phyloP scores from a whole-genome alignment of 2,113 vertebrate genomes.

The Sphyrna mokarran region DNA sequence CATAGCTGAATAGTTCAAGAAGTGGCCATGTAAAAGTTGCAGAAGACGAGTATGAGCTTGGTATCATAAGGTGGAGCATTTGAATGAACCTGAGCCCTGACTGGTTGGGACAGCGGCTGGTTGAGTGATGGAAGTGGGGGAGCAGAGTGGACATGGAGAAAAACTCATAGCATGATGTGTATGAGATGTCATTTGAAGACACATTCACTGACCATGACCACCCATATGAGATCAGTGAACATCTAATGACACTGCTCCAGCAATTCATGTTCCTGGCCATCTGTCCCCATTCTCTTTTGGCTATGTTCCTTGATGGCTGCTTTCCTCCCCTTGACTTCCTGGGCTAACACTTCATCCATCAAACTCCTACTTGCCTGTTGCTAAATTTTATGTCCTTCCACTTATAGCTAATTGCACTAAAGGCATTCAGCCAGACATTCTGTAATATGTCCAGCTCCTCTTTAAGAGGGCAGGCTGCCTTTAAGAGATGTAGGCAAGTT shows the following conservation, averaged over 20 bases:
- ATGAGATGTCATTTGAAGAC: not conserved
- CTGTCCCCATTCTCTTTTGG: not conserved
- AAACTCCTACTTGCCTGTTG: not conserved
- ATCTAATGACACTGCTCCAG: not conserved
- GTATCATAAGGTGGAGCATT: not conserved
- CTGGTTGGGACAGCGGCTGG: not conserved
- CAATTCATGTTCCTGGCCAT: not conserved
- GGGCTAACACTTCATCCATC: not conserved
- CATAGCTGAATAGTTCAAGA: not conserved
- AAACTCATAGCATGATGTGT: not conserved
- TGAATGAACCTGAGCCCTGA: not conserved
- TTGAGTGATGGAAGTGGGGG: not conserved
- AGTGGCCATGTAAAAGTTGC: not conserved
- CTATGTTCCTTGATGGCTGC: not conserved
- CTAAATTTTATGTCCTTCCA: not conserved
- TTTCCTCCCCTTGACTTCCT: not conserved
- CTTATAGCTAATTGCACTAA: too few species aligned
- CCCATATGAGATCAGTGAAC: not conserved
- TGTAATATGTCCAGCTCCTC: not conserved
- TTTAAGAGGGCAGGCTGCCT: not conserved
- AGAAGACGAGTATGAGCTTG: not conserved
- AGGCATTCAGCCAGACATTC: not conserved
- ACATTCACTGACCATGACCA: not conserved
- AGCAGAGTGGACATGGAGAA: not conserved
- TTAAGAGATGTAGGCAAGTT: not conserved